A percentile compares a stretch with the other conserved stretches of the same genome.
These are phyloP conservation scores for Theristicus caerulescens DNA, from an alignment of 2,113 vertebrate species.

Conservation along the genomic window DNA sequence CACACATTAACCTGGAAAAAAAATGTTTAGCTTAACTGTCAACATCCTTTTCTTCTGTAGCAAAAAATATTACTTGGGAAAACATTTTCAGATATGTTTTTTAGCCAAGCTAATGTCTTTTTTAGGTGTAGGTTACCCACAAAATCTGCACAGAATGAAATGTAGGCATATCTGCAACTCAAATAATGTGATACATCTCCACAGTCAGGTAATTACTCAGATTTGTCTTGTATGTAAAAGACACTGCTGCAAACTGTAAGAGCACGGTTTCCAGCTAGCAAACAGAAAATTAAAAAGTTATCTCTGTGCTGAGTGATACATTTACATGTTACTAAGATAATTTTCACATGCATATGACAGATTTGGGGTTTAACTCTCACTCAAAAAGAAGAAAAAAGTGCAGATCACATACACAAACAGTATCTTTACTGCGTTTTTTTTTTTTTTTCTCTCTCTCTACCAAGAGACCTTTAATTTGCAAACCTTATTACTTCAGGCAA, in stretches of 20 bases:
- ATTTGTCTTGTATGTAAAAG: neutral
- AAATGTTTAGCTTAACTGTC: neutral
- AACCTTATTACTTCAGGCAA: neutral
- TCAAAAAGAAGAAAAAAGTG: neutral
- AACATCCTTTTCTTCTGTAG: neutral
- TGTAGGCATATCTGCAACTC: neutral
- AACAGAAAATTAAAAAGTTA: neutral
- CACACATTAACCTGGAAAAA: neutral
- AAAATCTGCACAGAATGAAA: neutral
- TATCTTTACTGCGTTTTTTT: neutral
- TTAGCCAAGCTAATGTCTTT: neutral
- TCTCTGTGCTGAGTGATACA: neutral
- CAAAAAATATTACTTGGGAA: neutral
- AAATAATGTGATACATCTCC: neutral
- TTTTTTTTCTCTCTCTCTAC: neutral
- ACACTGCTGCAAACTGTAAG: neutral
- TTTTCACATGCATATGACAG: neutral
- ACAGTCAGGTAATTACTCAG: neutral
- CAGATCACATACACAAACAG: neutral
- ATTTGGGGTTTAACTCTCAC: neutral
- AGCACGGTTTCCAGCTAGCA: neutral
- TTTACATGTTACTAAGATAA: neutral
- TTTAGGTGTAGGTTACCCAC: neutral
- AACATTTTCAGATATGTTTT: neutral
- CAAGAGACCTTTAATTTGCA: neutral